These are phyloP conservation scores for Salticus scenicus DNA, from an alignment of 2,888 invertebrate genomes.

Conservation along the genomic window DNA sequence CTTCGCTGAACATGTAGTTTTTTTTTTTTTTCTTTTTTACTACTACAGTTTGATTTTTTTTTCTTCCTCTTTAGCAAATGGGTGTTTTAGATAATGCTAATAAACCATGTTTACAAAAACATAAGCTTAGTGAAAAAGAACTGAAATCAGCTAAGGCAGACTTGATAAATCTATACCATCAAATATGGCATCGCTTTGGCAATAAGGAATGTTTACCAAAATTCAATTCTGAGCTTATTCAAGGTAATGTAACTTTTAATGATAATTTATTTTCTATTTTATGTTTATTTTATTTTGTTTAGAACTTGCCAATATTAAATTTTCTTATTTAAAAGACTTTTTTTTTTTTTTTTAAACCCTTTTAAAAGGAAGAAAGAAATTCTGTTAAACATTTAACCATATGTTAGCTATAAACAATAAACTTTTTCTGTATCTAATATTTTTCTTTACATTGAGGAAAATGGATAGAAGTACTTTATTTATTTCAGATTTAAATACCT, in stretches of 20 bases:
- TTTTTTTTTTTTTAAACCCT: too few relatives aligned
- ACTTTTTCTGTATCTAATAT: too few relatives aligned
- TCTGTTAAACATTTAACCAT: too few relatives aligned
- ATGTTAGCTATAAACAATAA: too few relatives aligned
- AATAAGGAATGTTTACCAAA: slow-evolving; percentile 36
- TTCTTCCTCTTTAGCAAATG: slow-evolving; percentile 38
- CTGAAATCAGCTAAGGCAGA: slow-evolving; percentile 24
- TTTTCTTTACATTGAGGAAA: too few relatives aligned
- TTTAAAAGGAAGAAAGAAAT: neutral
- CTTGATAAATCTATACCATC: slow-evolving; percentile 28
- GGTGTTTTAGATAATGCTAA: slow-evolving; percentile 44
- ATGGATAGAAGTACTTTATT: too few relatives aligned
- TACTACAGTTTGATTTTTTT: neutral
- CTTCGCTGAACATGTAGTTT: too few relatives aligned
- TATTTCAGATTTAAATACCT: too few relatives aligned
- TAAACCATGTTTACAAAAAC: slow-evolving; percentile 19
- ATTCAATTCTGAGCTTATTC: neutral
- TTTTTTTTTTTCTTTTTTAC: too few relatives aligned
- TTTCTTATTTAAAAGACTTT: too few relatives aligned
- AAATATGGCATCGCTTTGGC: slow-evolving; percentile 32
- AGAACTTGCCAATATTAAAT: too few relatives aligned
- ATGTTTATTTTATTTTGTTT: too few relatives aligned
- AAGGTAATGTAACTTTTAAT: slow-evolving; percentile 35
- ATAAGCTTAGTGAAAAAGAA: slow-evolving; percentile 2
- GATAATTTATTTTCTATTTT: neutral